Percentiles rank a stretch among this genome's conserved stretches.
Conservation (phyloP, 92 coral and sea anemone species). For the Heliopora coerulea region DNA sequence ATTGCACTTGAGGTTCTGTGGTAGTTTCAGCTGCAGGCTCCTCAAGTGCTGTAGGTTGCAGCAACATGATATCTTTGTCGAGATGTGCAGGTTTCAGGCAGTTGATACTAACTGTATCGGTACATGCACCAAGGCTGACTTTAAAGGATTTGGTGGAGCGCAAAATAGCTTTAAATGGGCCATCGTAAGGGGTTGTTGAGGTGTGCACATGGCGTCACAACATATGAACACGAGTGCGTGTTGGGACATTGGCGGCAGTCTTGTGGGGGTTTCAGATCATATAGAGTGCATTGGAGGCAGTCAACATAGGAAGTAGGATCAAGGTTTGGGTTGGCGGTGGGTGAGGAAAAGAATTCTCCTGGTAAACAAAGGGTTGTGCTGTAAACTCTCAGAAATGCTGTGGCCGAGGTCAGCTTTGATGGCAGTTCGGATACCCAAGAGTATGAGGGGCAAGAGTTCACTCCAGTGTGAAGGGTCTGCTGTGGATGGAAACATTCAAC, state of each 20-base stretch:
- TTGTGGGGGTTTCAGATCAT: background rate
- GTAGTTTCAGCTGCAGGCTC: background rate
- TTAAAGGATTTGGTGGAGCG: background rate
- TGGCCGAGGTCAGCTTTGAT: slow-evolving; percentile 6
- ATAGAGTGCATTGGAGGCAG: background rate
- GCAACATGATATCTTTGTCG: background rate
- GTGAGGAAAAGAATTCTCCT: background rate
- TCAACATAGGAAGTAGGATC: slow-evolving; percentile 8
- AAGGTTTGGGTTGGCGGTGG: background rate
- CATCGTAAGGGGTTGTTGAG: slow-evolving; percentile 3
- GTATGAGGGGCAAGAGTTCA: slow-evolving; percentile 1
- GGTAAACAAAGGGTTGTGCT: slow-evolving; percentile 18
- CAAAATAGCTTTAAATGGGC: background rate
- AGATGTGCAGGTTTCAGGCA: slow-evolving; percentile 10
- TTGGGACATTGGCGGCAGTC: background rate
- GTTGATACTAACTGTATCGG: background rate
- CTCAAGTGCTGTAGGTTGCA: background rate
- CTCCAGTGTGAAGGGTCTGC: background rate
- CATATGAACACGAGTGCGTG: slow-evolving; percentile 3
- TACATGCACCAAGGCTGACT: background rate
- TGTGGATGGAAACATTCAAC: slow-evolving; percentile 31
- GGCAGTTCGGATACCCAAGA: slow-evolving; percentile 14
- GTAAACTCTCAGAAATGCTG: slow-evolving; percentile 22
- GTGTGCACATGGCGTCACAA: slow-evolving; percentile 10
- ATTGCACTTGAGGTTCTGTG: background rate